Evolutionary conservation across 2,888 invertebrate species (phyloP).

Genomic region (Autographa pulchrina): DNA sequence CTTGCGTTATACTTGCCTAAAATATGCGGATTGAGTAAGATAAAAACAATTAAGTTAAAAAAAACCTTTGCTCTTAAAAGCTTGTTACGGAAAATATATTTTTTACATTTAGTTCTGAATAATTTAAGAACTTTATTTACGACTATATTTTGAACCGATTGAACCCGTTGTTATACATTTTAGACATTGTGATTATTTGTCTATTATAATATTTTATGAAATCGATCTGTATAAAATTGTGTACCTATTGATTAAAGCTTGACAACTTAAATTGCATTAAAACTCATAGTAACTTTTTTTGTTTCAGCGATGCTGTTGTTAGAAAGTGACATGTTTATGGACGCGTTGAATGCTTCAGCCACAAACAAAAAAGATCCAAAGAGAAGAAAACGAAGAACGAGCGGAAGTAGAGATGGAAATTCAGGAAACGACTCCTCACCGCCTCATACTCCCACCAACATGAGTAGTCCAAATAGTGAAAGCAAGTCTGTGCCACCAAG

Average conservation of each 20-base stretch:
- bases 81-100: too few species aligned
- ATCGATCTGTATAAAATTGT: neutral
- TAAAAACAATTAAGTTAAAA: neutral
- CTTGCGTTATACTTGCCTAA: neutral
- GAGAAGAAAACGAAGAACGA: constrained; percentile 94
- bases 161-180: constrained; percentile 57
- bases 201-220: neutral
- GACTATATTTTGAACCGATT: neutral
- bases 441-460: constrained; percentile 87
- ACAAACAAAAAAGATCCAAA: constrained; percentile 93
- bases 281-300: constrained; percentile 60
- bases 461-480: constrained; percentile 83
- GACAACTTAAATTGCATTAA: neutral
- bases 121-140: neutral
- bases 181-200: constrained; percentile 26
- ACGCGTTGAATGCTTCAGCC: constrained; percentile 94
- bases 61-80: too few species aligned
- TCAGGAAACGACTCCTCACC: constrained; percentile 86
- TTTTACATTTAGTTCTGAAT: too few species aligned
- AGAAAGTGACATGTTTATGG: constrained; percentile 98
- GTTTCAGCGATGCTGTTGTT: constrained; percentile 93
- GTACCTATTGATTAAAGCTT: neutral
- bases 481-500: constrained; percentile 90
- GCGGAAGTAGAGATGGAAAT: constrained; percentile 91
- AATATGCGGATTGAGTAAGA: neutral